Percentiles rank a stretch among this genome's conserved stretches.
These are phyloP conservation scores for Cinara cedri DNA, from an alignment of 2,888 invertebrate species.

Conservation along the genomic window DNA sequence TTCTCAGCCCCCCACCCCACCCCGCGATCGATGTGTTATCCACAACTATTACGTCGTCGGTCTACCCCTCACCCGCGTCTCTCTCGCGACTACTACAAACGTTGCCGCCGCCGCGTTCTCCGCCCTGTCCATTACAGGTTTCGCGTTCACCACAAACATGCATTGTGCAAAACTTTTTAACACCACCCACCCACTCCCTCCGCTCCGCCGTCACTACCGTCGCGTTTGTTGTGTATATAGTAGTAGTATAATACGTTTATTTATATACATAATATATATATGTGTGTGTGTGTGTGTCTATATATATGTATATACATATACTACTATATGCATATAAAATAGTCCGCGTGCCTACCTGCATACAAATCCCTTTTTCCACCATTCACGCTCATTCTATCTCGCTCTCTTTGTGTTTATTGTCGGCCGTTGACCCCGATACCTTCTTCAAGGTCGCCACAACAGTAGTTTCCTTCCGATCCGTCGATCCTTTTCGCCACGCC, in stretches of 20 bases:
- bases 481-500: background rate
- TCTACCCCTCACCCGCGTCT: background rate
- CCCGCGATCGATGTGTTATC: slow-evolving; percentile 43
- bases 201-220: no score
- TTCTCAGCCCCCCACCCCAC: background rate
- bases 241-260: background rate
- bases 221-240: slow-evolving; percentile 8
- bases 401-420: slow-evolving; percentile 26
- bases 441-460: slow-evolving; percentile 35
- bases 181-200: slow-evolving; percentile 3
- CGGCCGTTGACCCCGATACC: slow-evolving; percentile 44
- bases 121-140: slow-evolving; percentile 42
- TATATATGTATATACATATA: background rate
- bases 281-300: background rate
- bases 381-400: background rate
- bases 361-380: slow-evolving; percentile 42
- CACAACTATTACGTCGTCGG: background rate
- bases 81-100: slow-evolving; percentile 18
- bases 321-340: background rate
- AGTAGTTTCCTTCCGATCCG: slow-evolving; percentile 7
- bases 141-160: slow-evolving; percentile 32
- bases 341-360: slow-evolving; percentile 34
- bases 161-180: slow-evolving; percentile 53
- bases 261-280: slow-evolving; percentile 14
- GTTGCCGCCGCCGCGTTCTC: slow-evolving; percentile 8